These are phyloP conservation scores for Sciurus vulgaris DNA, from an alignment of 2,797 vertebrate genomes.

Conservation along the genomic window DNA sequence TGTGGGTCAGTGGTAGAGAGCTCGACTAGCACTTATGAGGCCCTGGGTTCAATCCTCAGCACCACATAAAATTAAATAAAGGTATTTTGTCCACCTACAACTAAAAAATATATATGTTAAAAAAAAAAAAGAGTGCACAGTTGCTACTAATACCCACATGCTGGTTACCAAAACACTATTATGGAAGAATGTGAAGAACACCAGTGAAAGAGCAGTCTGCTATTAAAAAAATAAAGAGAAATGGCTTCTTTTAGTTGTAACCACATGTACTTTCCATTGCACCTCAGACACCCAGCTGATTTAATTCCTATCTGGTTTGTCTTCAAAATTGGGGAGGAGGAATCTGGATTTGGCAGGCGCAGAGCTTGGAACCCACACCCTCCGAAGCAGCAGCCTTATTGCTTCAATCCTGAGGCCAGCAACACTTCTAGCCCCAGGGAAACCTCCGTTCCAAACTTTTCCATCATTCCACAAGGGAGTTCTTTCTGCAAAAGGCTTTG, in stretches of 20 bases:
- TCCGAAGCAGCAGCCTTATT: constrained; percentile 47
- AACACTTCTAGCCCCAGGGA: constrained; percentile 82
- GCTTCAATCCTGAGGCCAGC: constrained; percentile 80
- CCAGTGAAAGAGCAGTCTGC: constrained; percentile 33
- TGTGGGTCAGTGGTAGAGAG: no score
- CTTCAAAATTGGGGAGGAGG: constrained; percentile 79
- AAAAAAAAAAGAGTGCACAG: no score
- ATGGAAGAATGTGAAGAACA: constrained; percentile 63
- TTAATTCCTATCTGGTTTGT: constrained; percentile 76
- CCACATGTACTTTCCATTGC: constrained; percentile 61
- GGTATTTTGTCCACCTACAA: no score
- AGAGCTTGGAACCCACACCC: constrained; percentile 69
- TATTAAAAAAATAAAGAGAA: constrained; percentile 68
- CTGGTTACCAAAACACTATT: constrained; percentile 57
- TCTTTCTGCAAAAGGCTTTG: constrained; percentile 78
- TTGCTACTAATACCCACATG: background rate
- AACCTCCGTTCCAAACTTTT: constrained; percentile 82
- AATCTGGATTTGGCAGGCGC: constrained; percentile 65
- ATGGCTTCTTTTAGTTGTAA: constrained; percentile 53
- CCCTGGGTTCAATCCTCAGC: no score
- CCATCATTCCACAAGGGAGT: constrained; percentile 75
- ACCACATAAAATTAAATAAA: no score
- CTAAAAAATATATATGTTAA: no score
- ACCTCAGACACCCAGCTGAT: constrained; percentile 61
- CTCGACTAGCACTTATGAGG: no score